Conservation (phyloP, 2,888 invertebrate species). For the Trissolcus brochymenae region DNA sequence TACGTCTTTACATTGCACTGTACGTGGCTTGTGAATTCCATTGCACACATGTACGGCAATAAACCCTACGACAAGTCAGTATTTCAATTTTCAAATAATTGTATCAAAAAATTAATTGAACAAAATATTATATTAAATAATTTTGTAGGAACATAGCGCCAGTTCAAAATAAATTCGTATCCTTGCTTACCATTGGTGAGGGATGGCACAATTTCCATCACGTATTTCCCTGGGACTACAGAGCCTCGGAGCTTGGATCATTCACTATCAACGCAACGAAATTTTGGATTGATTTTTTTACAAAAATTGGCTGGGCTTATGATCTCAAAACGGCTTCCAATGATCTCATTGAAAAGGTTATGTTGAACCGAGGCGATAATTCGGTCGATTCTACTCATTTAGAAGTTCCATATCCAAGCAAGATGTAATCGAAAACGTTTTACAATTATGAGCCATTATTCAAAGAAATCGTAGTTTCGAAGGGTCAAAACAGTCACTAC, state of each 20-base stretch:
- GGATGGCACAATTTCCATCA: slow-evolving; percentile 96
- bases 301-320: slow-evolving; percentile 90
- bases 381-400: neutral
- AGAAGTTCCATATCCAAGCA: neutral
- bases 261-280: slow-evolving; percentile 78
- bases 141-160: slow-evolving; percentile 85
- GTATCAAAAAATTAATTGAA: neutral
- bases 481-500: too few relatives aligned
- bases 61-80: slow-evolving; percentile 84
- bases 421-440: neutral
- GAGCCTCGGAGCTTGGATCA: slow-evolving; percentile 87
- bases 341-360: neutral
- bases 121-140: too few relatives aligned
- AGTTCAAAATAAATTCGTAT: slow-evolving; percentile 85
- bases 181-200: slow-evolving; percentile 86
- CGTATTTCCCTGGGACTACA: slow-evolving; percentile 94
- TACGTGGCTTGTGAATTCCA: slow-evolving; percentile 95
- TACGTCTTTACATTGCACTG: slow-evolving; percentile 86
- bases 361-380: neutral
- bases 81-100: neutral
- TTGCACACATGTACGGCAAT: slow-evolving; percentile 87
- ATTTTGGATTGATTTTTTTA: slow-evolving; percentile 81
- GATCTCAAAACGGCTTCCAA: slow-evolving; percentile 75
- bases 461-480: too few relatives aligned
- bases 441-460: too few relatives aligned